These are phyloP conservation scores for Microtus ochrogaster DNA, from an alignment of 2,113 vertebrate species.

Conservation along the genomic window DNA sequence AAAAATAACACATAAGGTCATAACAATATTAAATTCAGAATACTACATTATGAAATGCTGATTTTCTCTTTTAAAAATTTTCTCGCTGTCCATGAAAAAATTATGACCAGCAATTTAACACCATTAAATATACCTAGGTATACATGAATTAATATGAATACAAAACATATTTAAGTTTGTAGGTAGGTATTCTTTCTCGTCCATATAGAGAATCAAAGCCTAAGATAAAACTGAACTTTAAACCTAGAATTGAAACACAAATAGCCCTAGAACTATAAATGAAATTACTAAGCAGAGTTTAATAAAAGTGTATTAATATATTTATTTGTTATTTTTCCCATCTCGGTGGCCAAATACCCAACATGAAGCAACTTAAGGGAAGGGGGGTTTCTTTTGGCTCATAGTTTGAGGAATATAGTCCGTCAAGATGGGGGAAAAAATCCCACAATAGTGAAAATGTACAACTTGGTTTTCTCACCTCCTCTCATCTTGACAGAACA, in stretches of 20 bases:
- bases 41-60: not conserved
- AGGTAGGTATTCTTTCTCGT: not conserved
- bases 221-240: slow-evolving; percentile 15
- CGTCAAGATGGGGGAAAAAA: not conserved
- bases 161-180: not conserved
- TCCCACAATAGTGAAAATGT: not conserved
- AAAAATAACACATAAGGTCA: not conserved
- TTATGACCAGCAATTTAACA: not conserved
- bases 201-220: not conserved
- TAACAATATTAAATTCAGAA: slow-evolving; percentile 42
- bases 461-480: not conserved
- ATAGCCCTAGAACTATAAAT: not conserved
- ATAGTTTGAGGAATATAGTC: not conserved
- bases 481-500: not conserved
- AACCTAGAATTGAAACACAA: not conserved
- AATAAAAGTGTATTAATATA: not conserved
- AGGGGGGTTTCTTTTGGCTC: no score
- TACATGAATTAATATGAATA: not conserved
- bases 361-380: not conserved
- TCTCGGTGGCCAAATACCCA: not conserved
- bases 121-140: not conserved
- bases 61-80: not conserved
- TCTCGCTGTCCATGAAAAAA: not conserved
- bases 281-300: not conserved
- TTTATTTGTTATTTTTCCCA: not conserved